These are phyloP conservation scores for Physella acuta DNA, from an alignment of 1,140 invertebrate species.

Conservation along the genomic window DNA sequence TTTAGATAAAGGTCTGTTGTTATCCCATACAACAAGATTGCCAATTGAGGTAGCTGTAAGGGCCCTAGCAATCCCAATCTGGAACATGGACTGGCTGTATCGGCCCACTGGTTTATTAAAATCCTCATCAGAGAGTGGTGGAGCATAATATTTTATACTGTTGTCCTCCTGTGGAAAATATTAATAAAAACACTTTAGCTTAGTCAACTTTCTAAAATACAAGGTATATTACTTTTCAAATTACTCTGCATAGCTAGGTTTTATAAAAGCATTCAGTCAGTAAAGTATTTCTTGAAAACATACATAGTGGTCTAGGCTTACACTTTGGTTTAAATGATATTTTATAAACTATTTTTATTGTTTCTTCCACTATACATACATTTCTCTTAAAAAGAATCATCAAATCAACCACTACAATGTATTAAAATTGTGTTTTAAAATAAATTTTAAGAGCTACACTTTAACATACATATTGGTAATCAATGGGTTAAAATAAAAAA, in stretches of 20 bases:
- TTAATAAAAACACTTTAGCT: not conserved
- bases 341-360: too few species aligned
- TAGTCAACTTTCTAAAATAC: not conserved
- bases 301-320: too few species aligned
- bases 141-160: conserved; percentile 54
- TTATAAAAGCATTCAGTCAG: too few species aligned
- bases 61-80: conserved; percentile 46
- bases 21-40: conserved; percentile 61
- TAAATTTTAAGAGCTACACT: too few species aligned
- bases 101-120: conserved; percentile 60
- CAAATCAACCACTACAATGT: too few species aligned
- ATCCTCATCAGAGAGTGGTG: conserved; percentile 57
- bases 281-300: too few species aligned
- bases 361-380: too few species aligned
- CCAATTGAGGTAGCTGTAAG: conserved; percentile 59
- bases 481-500: too few species aligned
- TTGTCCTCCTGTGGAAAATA: conserved; percentile 40
- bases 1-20: conserved; percentile 55
- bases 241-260: not conserved
- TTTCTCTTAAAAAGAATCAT: too few species aligned
- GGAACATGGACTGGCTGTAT: conserved; percentile 59
- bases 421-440: too few species aligned
- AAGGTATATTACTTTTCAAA: not conserved
- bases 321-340: too few species aligned
- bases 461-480: too few species aligned